Percentiles rank a stretch among this genome's conserved stretches.
phyloP scores from a whole-genome alignment of 2,797 vertebrate genomes.

The Miichthys miiuy region DNA sequence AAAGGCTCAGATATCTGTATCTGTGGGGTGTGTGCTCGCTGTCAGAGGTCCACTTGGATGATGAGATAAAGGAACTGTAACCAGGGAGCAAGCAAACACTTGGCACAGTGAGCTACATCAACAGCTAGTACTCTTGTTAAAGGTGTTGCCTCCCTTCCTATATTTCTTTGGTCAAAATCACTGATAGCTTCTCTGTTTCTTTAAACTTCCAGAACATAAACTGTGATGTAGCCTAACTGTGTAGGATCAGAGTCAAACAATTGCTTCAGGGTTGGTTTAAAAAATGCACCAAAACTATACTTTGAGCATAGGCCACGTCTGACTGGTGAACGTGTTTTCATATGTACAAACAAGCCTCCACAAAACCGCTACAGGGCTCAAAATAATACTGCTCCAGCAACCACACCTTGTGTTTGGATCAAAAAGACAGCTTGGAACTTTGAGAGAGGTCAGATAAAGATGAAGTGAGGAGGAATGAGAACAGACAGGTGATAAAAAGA shows the following conservation, averaged over 20 bases:
- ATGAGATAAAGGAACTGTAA: constrained; percentile 49
- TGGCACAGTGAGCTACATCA: neutral
- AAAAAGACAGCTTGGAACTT: neutral
- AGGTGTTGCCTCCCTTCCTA: neutral
- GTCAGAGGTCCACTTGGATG: constrained; percentile 49
- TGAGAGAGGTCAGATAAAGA: neutral
- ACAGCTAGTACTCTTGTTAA: neutral
- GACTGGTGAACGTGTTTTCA: constrained; percentile 10
- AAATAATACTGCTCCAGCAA: constrained; percentile 12
- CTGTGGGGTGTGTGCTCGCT: constrained; percentile 32
- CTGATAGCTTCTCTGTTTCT: neutral
- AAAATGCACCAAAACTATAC: constrained; percentile 5
- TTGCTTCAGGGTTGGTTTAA: constrained; percentile 12
- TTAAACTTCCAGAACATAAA: neutral
- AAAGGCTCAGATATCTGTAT: constrained; percentile 36
- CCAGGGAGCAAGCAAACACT: constrained; percentile 26
- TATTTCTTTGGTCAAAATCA: neutral
- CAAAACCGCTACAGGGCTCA: constrained; percentile 1
- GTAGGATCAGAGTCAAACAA: neutral
- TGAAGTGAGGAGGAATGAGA: neutral
- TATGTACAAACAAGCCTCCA: neutral
- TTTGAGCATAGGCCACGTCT: neutral
- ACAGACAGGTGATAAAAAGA: neutral
- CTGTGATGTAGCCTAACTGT: neutral
- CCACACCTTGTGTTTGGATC: neutral